Conservation (phyloP, 2,888 invertebrate species). For the Dicycla oo region DNA sequence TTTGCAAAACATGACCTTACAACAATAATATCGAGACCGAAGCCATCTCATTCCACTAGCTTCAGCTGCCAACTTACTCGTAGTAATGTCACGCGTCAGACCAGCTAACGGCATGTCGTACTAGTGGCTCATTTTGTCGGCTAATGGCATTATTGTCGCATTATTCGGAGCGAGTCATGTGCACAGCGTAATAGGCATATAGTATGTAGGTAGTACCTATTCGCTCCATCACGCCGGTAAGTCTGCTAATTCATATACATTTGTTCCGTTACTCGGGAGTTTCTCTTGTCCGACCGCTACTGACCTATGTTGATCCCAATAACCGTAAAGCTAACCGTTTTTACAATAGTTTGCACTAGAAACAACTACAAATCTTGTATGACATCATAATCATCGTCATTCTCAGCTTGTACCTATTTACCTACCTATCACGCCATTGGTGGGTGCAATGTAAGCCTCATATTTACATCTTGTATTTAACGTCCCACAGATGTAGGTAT, state of each 20-base stretch:
- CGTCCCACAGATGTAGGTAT: neutral
- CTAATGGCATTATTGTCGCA: slow-evolving; percentile 71
- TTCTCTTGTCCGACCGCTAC: slow-evolving; percentile 69
- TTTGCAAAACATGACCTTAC: slow-evolving; percentile 58
- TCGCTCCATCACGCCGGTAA: slow-evolving; percentile 67
- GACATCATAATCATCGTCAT: slow-evolving; percentile 31
- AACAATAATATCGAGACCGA: slow-evolving; percentile 44
- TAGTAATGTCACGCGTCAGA: slow-evolving; percentile 59
- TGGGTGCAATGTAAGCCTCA: slow-evolving; percentile 38
- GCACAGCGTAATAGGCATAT: slow-evolving; percentile 56
- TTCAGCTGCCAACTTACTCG: slow-evolving; percentile 50
- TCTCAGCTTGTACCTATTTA: slow-evolving; percentile 41
- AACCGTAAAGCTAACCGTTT: slow-evolving; percentile 28
- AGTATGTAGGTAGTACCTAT: no score
- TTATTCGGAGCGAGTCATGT: slow-evolving; percentile 72
- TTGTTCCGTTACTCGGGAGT: slow-evolving; percentile 72
- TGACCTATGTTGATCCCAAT: slow-evolving; percentile 65
- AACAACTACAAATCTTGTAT: slow-evolving; percentile 6
- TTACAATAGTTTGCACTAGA: slow-evolving; percentile 10
- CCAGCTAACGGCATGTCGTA: slow-evolving; percentile 63
- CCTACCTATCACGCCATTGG: slow-evolving; percentile 23
- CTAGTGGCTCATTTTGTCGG: slow-evolving; percentile 60
- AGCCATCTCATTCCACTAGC: slow-evolving; percentile 42
- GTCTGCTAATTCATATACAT: slow-evolving; percentile 71
- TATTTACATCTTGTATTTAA: slow-evolving; percentile 16